Evolutionary conservation across 2,888 invertebrate genomes (phyloP), one percentile per base, ranked within the genome.

Genomic region (Oscheius sp.): DNA sequence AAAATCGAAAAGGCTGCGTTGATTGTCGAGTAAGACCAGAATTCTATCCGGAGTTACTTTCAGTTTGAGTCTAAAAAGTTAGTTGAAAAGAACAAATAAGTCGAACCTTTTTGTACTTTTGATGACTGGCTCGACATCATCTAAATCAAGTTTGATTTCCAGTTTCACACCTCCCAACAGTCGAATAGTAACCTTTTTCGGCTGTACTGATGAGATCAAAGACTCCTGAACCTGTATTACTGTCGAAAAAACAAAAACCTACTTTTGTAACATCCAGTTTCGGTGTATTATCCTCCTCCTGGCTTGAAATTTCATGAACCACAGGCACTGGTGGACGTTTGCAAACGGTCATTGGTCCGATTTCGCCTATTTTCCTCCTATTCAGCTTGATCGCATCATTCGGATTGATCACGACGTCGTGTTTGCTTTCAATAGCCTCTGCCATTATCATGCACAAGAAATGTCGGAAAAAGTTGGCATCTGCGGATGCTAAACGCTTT

Each of bases 391-490:
- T 75, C 4, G 81, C 79, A 47, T 81, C 77, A 65, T 71, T 77
- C 2, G 82, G 65, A 65, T 87, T 80, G 9, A 87, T 70, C 11
- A 76, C 58, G 10, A 87, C 68, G 7, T 65, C 65, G 66, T 87
- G 84, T 76, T 81, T 79, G 5, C 65, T 47, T 71, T 83, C 75
- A 53, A 85, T 80, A 1, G 80, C 75, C 33, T 77, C 78, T 57
- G 79, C 80, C 42, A 83, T 76, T 32, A 85, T 78, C 59, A 84
- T 65, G 4, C 77, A 65, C 7, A 86, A 50, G 21, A 84, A 74
- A 60, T 86, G 84, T 1, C 86, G 82, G 75, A 78, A 85, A 66
- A 85, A 87, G 2, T 74, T 55, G 11, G 75, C 74, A 1, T 83
- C 77, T 9, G 42, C 21, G 2, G 78, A 70, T 9, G 57, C 65